Conservation (phyloP, 1,140 invertebrate species). For the Megathymus violae region DNA sequence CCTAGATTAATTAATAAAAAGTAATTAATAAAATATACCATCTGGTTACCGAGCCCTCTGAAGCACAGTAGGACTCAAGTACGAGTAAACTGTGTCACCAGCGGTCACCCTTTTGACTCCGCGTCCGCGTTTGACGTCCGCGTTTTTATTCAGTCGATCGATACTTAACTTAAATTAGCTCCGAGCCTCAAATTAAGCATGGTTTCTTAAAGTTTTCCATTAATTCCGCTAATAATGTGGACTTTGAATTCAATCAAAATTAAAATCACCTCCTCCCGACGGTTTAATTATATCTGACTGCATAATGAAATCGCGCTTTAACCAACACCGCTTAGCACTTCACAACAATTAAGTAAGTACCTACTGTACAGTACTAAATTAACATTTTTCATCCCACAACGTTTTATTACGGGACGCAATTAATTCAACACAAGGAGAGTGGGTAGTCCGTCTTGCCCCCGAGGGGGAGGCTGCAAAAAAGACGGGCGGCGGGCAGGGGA, state of each 20-base stretch:
- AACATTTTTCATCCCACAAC: conserved; percentile 16
- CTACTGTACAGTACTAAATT: conserved; percentile 11
- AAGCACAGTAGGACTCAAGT: too few relatives aligned
- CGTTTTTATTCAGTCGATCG: too few relatives aligned
- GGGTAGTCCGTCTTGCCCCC: conserved; percentile 28
- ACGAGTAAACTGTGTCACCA: too few relatives aligned
- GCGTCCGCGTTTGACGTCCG: too few relatives aligned
- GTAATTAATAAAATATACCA: too few relatives aligned
- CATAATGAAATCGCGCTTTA: conserved; percentile 27
- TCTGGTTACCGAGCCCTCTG: too few relatives aligned
- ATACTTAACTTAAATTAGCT: too few relatives aligned
- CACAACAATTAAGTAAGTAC: conserved; percentile 18
- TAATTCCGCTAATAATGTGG: too few relatives aligned
- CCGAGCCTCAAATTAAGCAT: too few relatives aligned
- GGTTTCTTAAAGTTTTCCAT: too few relatives aligned
- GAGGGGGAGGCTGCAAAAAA: conserved; percentile 30
- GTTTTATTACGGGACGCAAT: conserved; percentile 23
- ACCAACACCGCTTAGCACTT: conserved; percentile 21
- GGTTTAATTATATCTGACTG: conserved; percentile 4
- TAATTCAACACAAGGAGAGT: conserved; percentile 29
- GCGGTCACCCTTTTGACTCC: too few relatives aligned
- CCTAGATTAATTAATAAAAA: too few relatives aligned
- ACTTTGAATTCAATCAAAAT: conserved; percentile 16
- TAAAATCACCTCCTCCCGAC: not conserved
- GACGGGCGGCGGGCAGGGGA: conserved; percentile 10